Evolutionary conservation across 2,113 vertebrate species (phyloP), one percentile per base, ranked within the genome.

Genomic region (Poicephalus gulielmi): DNA sequence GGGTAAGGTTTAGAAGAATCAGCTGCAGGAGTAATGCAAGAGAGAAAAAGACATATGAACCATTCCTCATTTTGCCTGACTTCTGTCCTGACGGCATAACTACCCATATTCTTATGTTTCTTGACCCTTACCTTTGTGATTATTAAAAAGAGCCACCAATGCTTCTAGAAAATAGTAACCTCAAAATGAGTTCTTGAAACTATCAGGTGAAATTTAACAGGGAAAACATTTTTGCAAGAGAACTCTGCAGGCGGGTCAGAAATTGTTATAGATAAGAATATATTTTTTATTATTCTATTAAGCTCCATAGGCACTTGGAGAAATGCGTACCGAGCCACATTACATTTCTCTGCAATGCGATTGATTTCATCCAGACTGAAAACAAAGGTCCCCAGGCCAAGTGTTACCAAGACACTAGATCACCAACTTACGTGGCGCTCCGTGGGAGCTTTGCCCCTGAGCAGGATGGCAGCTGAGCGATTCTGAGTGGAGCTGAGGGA

Each of bases 401-500:
- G 7, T 10, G 52, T 28, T 86, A 53, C 16, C 39, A 60, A 35
- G 46, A n/a, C 22, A 37, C n/a, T 52, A 28, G 9, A 57, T 69
- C 67, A 44, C 10, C 31, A 28, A 1, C 28, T 17, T 33, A 0
- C 0, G 7, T 13, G 28, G 14, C 28, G 11, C 12, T 62, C 6
- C 0, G 0, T 76, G 78, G 49, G 59, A 74, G 11, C 16, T 3
- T 8, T 69, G 39, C 10, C n/a, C 37, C 31, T 31, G 44, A 43
- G 30, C 37, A 62, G 53, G 31, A 44, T 0, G 2, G 50, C 8
- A 46, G 6, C n/a, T 16, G 49, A 83, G 13, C 6, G 59, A n/a
- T 81, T 74, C 49, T 25, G 49, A 52, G 30, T 7, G 11, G 47
- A 16, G 11, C 37, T 49, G n/a, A 53, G 33, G 25, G 69, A 76